Percentiles rank a stretch among this genome's conserved stretches.
These are phyloP conservation scores for Pan troglodytes DNA, from an alignment of 2,113 vertebrate genomes.

Conservation along the genomic window NHGRI_mPanTro3-v2.1_pri NC_072414.2:36873001-36873500, in stretches of 20 bases:
- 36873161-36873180: too few relatives aligned
- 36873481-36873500: not conserved
- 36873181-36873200: too few relatives aligned
- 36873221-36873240: not conserved
- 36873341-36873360: not conserved
- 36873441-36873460: not conserved
- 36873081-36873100: too few relatives aligned
- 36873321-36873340: too few relatives aligned
- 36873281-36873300: not conserved
- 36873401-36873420: not conserved
- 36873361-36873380: not conserved
- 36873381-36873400: not conserved
- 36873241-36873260: not conserved
- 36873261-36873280: not conserved
- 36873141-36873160: too few relatives aligned
- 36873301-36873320: not conserved
- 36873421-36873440: not conserved
- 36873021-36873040: too few relatives aligned
- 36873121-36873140: too few relatives aligned
- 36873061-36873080: too few relatives aligned
- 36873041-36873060: too few relatives aligned
- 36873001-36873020: too few relatives aligned
- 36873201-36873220: not conserved
- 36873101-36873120: too few relatives aligned
- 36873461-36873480: not conserved